Evolutionary conservation across 2,797 vertebrate species (phyloP).

Genomic region (Karalla daura): DNA sequence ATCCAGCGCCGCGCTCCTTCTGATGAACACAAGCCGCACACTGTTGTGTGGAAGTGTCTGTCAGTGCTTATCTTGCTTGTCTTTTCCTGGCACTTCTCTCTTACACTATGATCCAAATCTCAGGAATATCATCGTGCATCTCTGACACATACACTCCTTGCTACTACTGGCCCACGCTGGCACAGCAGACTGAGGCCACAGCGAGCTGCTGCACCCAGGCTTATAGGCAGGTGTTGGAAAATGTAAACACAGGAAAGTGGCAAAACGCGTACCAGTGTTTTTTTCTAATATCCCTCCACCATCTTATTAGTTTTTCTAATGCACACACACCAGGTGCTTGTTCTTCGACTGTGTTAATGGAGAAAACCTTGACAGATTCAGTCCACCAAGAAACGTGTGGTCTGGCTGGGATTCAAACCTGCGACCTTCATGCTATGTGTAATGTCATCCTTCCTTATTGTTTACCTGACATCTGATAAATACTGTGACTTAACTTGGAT

Average conservation of each 20-base stretch:
- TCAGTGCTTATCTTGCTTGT: not conserved
- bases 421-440: too few species aligned
- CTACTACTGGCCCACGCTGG: conserved; percentile 25
- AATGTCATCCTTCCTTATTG: too few species aligned
- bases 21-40: not conserved
- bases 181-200: conserved; percentile 1
- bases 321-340: too few species aligned
- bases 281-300: not conserved
- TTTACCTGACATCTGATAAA: too few species aligned
- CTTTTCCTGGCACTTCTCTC: conserved; percentile 4
- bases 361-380: too few species aligned
- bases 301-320: too few species aligned
- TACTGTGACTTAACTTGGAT: too few species aligned
- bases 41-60: too few species aligned
- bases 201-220: not conserved
- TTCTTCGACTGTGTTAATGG: too few species aligned
- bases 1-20: not conserved
- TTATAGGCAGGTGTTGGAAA: not conserved
- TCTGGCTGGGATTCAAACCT: too few species aligned
- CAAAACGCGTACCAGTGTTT: not conserved
- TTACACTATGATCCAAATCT: conserved; percentile 23
- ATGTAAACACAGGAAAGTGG: conserved; percentile 18
- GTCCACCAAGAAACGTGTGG: too few species aligned
- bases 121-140: conserved; percentile 13
- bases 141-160: conserved; percentile 41